A percentile compares a stretch with the other conserved stretches of the same genome.
Conservation (phyloP, 1,140 invertebrate genomes). For the Cecropterus lyciades region DNA sequence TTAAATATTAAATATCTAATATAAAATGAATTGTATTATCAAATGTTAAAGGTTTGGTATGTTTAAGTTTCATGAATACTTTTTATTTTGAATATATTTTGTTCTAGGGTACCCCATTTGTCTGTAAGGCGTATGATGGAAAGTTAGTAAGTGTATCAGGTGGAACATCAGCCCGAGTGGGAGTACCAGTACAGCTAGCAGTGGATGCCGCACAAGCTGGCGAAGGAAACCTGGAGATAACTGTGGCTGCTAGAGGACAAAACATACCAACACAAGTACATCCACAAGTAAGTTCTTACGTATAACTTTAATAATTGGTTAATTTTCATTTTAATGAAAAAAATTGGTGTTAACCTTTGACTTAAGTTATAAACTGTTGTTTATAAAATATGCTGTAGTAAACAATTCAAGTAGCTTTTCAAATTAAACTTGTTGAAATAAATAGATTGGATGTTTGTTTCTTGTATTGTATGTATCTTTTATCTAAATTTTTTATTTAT, state of each 20-base stretch:
- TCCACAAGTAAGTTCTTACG: slow-evolving; percentile 90
- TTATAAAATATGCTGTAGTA: too few species aligned
- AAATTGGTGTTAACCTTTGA: too few species aligned
- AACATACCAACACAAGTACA: slow-evolving; percentile 99
- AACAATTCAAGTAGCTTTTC: too few species aligned
- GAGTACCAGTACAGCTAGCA: slow-evolving; percentile 95
- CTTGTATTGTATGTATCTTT: too few species aligned
- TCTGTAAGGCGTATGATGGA: slow-evolving; percentile 97
- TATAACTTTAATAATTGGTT: neutral
- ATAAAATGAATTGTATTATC: too few species aligned
- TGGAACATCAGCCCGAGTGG: slow-evolving; percentile 91
- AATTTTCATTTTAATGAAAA: too few species aligned
- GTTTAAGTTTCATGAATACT: neutral
- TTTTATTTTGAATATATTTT: neutral
- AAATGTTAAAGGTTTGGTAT: too few species aligned
- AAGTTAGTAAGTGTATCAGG: slow-evolving; percentile 93
- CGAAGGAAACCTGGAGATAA: slow-evolving; percentile 99
- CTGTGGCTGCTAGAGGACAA: slow-evolving; percentile 95
- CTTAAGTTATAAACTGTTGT: too few species aligned
- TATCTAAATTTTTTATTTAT: too few species aligned
- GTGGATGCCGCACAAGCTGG: slow-evolving; percentile 98
- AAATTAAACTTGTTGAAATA: too few species aligned
- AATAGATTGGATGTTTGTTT: too few species aligned
- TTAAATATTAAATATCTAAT: too few species aligned
- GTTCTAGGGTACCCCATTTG: slow-evolving; percentile 94